Evolutionary conservation across 2,888 invertebrate genomes (phyloP).

Genomic region (Tethea ocularis): DNA sequence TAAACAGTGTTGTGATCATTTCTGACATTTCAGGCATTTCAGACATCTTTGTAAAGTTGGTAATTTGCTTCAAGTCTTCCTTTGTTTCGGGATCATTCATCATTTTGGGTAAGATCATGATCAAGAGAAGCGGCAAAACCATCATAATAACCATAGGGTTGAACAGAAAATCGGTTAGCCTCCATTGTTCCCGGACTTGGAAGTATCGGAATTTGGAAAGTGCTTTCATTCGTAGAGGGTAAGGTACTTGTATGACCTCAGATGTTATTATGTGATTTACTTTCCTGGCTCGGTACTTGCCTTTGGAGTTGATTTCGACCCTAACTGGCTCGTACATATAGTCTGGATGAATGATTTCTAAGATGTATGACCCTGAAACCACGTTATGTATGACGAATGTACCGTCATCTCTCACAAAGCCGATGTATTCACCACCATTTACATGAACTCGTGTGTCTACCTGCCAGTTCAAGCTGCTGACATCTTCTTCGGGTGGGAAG

Average conservation of each 20-base stretch:
- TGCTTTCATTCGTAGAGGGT: constrained; percentile 95
- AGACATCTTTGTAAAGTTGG: constrained; percentile 90
- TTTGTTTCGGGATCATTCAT: constrained; percentile 99
- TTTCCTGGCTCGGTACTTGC: constrained; percentile 97
- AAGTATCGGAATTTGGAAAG: constrained; percentile 93
- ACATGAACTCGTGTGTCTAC: constrained; percentile 90
- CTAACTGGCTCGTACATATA: constrained; percentile 96
- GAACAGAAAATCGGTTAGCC: constrained; percentile 97
- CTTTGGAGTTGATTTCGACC: constrained; percentile 98
- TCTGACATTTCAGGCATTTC: constrained; percentile 98
- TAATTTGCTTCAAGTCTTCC: constrained; percentile 96
- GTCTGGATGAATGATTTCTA: constrained; percentile 96
- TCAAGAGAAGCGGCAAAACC: constrained; percentile 94
- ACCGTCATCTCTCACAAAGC: constrained; percentile 95
- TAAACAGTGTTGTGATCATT: constrained; percentile 93
- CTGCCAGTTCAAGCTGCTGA: constrained; percentile 86
- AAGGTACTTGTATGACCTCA: constrained; percentile 94
- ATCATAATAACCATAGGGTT: constrained; percentile 99
- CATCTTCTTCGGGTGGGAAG: constrained; percentile 87
- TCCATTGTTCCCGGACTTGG: constrained; percentile 97
- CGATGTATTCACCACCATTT: constrained; percentile 94
- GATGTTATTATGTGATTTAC: constrained; percentile 97
- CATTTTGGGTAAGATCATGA: constrained; percentile 97
- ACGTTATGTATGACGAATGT: constrained; percentile 94
- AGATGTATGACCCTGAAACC: constrained; percentile 95